Evolutionary conservation across 2,797 vertebrate species (phyloP).

Genomic region (Lacerta agilis): DNA sequence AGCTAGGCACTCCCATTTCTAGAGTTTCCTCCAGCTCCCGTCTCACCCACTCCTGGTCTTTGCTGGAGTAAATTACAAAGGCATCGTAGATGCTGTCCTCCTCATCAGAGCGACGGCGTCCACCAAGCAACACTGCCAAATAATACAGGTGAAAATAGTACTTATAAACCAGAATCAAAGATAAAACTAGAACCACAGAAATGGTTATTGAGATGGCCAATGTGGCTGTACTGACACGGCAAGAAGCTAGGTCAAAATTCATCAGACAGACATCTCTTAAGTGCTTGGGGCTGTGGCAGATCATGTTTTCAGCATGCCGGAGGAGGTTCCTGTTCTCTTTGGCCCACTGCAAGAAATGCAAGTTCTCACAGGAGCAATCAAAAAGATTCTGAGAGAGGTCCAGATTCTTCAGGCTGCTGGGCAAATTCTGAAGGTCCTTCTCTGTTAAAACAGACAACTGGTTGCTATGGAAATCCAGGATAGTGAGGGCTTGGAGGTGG

Average conservation of each 20-base stretch:
- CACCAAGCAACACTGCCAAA: conserved; percentile 72
- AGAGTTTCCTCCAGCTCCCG: conserved; percentile 81
- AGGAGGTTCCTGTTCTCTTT: conserved; percentile 67
- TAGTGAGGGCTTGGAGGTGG: conserved; percentile 58
- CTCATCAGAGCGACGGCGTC: conserved; percentile 62
- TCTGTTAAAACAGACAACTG: conserved; percentile 55
- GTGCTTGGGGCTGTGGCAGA: conserved; percentile 57
- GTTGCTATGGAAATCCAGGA: conserved; percentile 76
- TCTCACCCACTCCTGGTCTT: conserved; percentile 83
- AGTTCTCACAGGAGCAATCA: conserved; percentile 74
- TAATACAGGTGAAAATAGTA: conserved; percentile 80
- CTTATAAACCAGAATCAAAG: conserved; percentile 69
- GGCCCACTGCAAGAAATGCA: conserved; percentile 78
- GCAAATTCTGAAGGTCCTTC: conserved; percentile 59
- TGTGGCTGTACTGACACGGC: conserved; percentile 35
- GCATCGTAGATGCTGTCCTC: conserved; percentile 78
- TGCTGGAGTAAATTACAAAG: conserved; percentile 86
- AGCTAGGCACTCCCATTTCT: conserved; percentile 77
- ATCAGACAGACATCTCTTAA: conserved; percentile 42
- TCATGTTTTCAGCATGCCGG: conserved; percentile 61
- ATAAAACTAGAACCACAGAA: neutral
- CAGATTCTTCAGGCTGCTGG: conserved; percentile 58
- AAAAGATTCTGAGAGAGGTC: conserved; percentile 77
- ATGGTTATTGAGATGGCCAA: conserved; percentile 15
- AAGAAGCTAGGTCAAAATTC: conserved; percentile 65